Evolutionary conservation across 2,113 vertebrate genomes (phyloP).

Genomic region (Agapornis roseicollis): DNA sequence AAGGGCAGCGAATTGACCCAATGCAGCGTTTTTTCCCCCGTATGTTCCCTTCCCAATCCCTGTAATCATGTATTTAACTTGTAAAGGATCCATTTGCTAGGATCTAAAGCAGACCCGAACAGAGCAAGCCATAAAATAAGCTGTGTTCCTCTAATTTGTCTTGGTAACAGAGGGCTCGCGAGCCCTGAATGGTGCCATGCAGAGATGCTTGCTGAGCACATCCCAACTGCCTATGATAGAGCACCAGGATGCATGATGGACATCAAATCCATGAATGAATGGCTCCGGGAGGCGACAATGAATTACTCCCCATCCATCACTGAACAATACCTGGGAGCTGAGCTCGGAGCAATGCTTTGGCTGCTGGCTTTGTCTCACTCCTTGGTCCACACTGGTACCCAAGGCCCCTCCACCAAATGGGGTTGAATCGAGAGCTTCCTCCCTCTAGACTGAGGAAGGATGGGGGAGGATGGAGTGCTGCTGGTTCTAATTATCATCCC

Average conservation of each 20-base stretch:
- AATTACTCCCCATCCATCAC: background rate
- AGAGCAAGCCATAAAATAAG: background rate
- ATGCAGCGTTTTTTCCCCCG: rapidly evolving
- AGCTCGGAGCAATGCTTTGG: background rate
- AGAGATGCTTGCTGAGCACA: background rate
- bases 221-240: background rate
- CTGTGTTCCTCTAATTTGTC: background rate
- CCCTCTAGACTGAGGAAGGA: rapidly evolving
- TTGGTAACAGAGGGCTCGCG: background rate
- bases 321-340: background rate
- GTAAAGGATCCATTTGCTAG: background rate
- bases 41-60: background rate
- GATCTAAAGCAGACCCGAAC: background rate
- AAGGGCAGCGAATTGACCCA: background rate
- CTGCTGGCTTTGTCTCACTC: background rate
- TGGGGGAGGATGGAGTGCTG: background rate
- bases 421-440: background rate
- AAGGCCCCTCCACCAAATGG: background rate
- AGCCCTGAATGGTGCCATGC: background rate
- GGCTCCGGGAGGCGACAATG: background rate
- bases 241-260: background rate
- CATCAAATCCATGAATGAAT: background rate
- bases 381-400: background rate
- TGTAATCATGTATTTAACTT: rapidly evolving
- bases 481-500: background rate